Evolutionary conservation across 2,113 vertebrate genomes (phyloP), one percentile per base, ranked within the genome.

Genomic region (Neoarius graeffei): DNA sequence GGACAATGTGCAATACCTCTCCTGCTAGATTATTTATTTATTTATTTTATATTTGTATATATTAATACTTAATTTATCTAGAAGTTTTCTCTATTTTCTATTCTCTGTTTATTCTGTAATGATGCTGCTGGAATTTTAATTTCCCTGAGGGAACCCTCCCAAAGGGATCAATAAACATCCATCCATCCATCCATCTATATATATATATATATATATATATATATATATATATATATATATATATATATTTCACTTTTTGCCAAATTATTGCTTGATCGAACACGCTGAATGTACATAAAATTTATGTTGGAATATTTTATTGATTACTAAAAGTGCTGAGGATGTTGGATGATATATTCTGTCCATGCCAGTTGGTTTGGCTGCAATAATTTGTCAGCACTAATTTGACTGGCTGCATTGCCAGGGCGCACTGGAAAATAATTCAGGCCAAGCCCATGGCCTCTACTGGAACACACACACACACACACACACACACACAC

Each of bases 401-500:
- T 88, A 86, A 88, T 90, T 83, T 85, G 76, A 82, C 79, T 85
- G 66, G 42, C 77, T 81, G 84, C 81, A 35, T 79, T 83, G 48
- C 81, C 73, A 83, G 48, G 56, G 73, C 25, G 20, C 42, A 81
- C 62, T 62, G 71, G 48, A 35, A 83, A 74, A 84, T 71, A 84
- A 88, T 71, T 81, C 50, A 77, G 48, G 81, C 57, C 20, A 56
- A 54, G 50, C 69, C 71, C 48, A 76, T 50, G 59, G 66, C 35
- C 79, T n/a, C 27, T 74, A 59, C n/a, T 66, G 74, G 48, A 25
- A 59, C 52, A 23, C 19, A 5, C 69, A 54, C 74, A 27, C n/a
- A 67, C 77, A 77, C 60, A 64, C 60, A 64, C 67, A 64, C 77
- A 42, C 85, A 80, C 81, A 56, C 74, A 57, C 89, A 48, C 83